Percentiles rank a stretch among this genome's conserved stretches.
Evolutionary conservation across 2,888 invertebrate species (phyloP).

Genomic region (Dryococelus australis): DNA sequence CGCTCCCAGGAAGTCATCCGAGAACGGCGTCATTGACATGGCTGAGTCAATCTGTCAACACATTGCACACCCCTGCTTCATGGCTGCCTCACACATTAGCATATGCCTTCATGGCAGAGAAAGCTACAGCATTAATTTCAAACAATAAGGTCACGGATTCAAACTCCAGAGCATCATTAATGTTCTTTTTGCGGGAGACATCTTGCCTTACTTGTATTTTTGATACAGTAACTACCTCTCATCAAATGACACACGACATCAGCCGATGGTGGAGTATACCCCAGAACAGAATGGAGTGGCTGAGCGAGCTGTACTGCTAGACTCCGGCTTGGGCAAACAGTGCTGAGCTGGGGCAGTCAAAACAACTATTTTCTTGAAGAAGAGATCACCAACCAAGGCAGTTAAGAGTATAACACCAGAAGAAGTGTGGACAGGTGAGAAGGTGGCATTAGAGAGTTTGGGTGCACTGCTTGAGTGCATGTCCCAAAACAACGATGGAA

Average conservation of each 20-base stretch:
- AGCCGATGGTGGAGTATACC: too few relatives aligned
- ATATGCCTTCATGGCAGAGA: background rate
- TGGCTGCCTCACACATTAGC: background rate
- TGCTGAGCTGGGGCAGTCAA: background rate
- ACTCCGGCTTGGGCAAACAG: background rate
- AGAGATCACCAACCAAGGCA: background rate
- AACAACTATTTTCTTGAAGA: background rate
- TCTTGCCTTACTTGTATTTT: too few relatives aligned
- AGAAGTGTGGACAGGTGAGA: slow-evolving; percentile 17
- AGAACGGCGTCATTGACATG: slow-evolving; percentile 91
- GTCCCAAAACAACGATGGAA: slow-evolving; percentile 18
- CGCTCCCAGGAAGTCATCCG: slow-evolving; percentile 84
- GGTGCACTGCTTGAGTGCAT: background rate
- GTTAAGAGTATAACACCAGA: slow-evolving; percentile 8
- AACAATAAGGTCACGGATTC: too few relatives aligned
- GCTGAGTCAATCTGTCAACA: slow-evolving; percentile 81
- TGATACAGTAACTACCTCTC: background rate
- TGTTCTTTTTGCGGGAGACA: too few relatives aligned
- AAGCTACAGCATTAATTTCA: background rate
- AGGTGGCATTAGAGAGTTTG: background rate
- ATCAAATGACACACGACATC: background rate
- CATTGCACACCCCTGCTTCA: slow-evolving; percentile 23
- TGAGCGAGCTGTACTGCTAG: background rate
- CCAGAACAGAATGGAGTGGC: background rate
- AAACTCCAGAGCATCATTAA: too few relatives aligned